Conservation (phyloP, 2,888 invertebrate species). For the Cerceris ruficornis region DNA sequence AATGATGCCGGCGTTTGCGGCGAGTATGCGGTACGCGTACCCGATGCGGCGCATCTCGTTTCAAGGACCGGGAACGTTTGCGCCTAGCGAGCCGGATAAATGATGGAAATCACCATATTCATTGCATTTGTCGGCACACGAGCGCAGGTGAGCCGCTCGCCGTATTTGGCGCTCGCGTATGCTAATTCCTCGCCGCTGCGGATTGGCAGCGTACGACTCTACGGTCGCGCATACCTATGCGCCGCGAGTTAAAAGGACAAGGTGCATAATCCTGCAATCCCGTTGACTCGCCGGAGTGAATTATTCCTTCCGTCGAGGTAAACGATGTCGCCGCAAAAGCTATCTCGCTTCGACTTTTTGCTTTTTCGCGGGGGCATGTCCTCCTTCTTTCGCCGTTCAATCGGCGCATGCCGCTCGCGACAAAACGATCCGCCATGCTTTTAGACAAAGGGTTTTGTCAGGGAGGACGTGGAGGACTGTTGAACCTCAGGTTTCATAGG, state of each 20-base stretch:
- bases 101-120: slow-evolving; percentile 79
- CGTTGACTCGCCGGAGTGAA: slow-evolving; percentile 44
- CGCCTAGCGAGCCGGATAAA: slow-evolving; percentile 72
- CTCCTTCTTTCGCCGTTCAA: neutral
- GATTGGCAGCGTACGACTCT: slow-evolving; percentile 51
- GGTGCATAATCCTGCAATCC: slow-evolving; percentile 50
- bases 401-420: neutral
- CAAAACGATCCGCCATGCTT: no score
- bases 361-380: neutral
- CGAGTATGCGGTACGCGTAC: slow-evolving; percentile 39
- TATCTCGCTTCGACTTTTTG: slow-evolving; percentile 16
- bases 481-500: no score
- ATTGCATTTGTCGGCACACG: slow-evolving; percentile 71
- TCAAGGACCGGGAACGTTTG: slow-evolving; percentile 69
- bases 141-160: slow-evolving; percentile 67
- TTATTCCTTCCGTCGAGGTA: slow-evolving; percentile 50
- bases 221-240: slow-evolving; percentile 6
- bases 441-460: no score
- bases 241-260: slow-evolving; percentile 42
- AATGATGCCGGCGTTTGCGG: slow-evolving; percentile 33
- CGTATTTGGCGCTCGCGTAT: slow-evolving; percentile 76
- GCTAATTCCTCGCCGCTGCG: slow-evolving; percentile 61
- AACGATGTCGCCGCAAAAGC: slow-evolving; percentile 38
- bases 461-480: no score
- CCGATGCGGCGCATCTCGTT: slow-evolving; percentile 59